Evolutionary conservation across 1,140 invertebrate species (phyloP).

Genomic region (Saxidomus purpurata): DNA sequence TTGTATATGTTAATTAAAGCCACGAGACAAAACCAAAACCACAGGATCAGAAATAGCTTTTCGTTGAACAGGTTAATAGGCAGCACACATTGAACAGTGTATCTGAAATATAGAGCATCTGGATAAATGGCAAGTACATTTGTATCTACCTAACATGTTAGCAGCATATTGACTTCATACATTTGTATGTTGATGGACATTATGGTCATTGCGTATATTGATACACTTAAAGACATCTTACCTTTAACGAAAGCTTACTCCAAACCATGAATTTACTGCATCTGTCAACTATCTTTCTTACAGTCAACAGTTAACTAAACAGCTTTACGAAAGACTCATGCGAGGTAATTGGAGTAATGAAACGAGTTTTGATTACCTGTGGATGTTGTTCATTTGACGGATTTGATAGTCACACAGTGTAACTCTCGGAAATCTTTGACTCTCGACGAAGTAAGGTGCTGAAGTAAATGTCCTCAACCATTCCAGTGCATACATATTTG

Average conservation of each 20-base stretch:
- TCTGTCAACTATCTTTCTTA: too few relatives aligned
- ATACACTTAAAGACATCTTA: too few relatives aligned
- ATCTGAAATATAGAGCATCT: constrained; percentile 69
- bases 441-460: constrained; percentile 81
- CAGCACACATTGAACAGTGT: constrained; percentile 87
- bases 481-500: constrained; percentile 85
- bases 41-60: constrained; percentile 88
- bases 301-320: too few relatives aligned
- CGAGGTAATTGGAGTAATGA: too few relatives aligned
- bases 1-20: constrained; percentile 75
- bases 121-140: too few relatives aligned
- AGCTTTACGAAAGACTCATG: too few relatives aligned
- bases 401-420: constrained; percentile 88
- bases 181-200: too few relatives aligned
- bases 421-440: constrained; percentile 86
- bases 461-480: constrained; percentile 84
- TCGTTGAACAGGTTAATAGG: constrained; percentile 88
- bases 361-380: constrained; percentile 78
- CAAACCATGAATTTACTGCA: too few relatives aligned
- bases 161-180: too few relatives aligned
- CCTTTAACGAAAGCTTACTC: too few relatives aligned
- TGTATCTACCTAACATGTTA: too few relatives aligned
- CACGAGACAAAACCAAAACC: constrained; percentile 86
- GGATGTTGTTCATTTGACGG: constrained; percentile 85
- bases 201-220: too few relatives aligned